Base-by-base conservation (phyloP, 2,888 invertebrate species). In the Acanthosepion pharaonis region DNA sequence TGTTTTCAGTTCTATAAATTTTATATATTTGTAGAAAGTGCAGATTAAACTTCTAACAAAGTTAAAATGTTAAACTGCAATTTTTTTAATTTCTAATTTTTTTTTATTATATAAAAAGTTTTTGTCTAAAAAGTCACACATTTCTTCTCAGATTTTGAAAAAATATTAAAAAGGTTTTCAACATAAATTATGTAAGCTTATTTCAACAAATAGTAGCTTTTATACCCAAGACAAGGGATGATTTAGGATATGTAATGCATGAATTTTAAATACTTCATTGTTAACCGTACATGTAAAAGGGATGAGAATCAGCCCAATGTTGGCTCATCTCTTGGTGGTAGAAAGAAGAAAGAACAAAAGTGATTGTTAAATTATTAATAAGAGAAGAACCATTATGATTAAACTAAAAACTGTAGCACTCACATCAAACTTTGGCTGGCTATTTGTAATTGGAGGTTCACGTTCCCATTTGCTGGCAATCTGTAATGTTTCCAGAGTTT, bases 401-500 rank as follows among this genome's bases (percentile, higher is more conserved):
- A 15, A 78, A 78, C 5, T n/a, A 78, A 33, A 15, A 78, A 78
- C n/a, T 78, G n/a, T 15, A 15, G n/a, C 78, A 94, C 94, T 91
- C 95, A 96, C 96, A 96, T 96, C 96, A 92, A 96, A 94, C 95
- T 96, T 96, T n/a, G 96, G 95, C 94, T 96, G 96, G 94, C 96
- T 96, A 95, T 96, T 96, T 53, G 96, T 96, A 94, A 96, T 96
- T 15, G 97, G 96, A 18, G 96, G 96, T 64, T 97, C 96, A n/a
- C 95, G 94, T 95, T 97, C 97, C 97, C 97, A 97, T 94, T 96
- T 96, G 95, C 96, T 96, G 94, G 96, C 97, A 97, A 99, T 99
- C 97, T 99, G 98, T 97, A 99, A 98, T 94, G 99, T 99, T 98
- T 99, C 99, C 95, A 98, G 98, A 96, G 99, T 99, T 98, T 99